A percentile compares a stretch with the other conserved stretches of the same genome.
These are phyloP conservation scores for Chalcis sispes DNA, from an alignment of 2,888 invertebrate genomes.

Conservation along the genomic window DNA sequence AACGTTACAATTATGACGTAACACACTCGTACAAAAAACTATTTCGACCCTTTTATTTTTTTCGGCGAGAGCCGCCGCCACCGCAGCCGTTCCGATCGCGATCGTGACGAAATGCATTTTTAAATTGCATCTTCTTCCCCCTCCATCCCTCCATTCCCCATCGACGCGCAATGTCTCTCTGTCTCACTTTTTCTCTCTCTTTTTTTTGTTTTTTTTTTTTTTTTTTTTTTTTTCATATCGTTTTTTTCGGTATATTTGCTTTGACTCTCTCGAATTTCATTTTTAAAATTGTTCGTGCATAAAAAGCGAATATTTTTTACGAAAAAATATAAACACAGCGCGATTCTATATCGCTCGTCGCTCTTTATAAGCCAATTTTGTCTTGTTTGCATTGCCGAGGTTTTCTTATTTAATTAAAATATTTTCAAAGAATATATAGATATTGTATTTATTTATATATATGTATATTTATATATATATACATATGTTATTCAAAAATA, in stretches of 20 bases:
- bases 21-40: conserved; percentile 27
- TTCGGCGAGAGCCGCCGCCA: not conserved
- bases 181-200: no score
- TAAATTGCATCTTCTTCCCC: conserved; percentile 13
- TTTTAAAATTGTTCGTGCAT: conserved; percentile 3
- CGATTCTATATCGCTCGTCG: no score
- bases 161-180: no score
- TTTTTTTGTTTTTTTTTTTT: no score
- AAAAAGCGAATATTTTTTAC: conserved; percentile 11
- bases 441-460: no score
- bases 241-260: no score
- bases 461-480: no score
- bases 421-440: no score
- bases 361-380: conserved; percentile 6
- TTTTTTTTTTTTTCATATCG: not conserved
- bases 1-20: conserved; percentile 41
- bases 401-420: conserved; percentile 1
- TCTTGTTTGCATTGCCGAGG: conserved; percentile 1
- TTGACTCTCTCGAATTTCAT: not conserved
- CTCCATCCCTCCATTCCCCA: no score
- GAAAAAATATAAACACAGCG: not conserved
- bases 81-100: no score
- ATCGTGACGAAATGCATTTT: conserved; percentile 32
- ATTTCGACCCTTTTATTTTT: conserved; percentile 27
- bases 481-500: no score